Conservation (phyloP, 2,888 invertebrate genomes). For the Sarcophaga variegata region DNA sequence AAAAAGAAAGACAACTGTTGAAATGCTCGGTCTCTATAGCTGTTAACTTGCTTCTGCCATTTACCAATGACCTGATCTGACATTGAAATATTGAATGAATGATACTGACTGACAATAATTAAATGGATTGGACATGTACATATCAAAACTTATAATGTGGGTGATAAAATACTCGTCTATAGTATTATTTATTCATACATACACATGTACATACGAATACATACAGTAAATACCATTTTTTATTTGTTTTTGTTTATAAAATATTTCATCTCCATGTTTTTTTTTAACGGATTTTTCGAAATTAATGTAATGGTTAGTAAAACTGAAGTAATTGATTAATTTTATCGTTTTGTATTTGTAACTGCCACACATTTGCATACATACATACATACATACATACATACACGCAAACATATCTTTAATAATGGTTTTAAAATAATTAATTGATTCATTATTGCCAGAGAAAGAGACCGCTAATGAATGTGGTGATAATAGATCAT, state of each 20-base stretch:
- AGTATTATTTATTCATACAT: neutral
- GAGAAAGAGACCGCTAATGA: neutral
- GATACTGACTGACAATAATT: conserved; percentile 26
- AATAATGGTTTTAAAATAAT: conserved; percentile 12
- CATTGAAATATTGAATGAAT: conserved; percentile 16
- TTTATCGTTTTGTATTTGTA: conserved; percentile 17
- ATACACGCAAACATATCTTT: neutral
- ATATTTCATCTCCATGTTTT: neutral
- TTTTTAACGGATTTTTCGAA: neutral
- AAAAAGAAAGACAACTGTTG: neutral
- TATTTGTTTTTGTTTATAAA: neutral
- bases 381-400: neutral
- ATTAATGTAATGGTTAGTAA: neutral
- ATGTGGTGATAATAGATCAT: neutral
- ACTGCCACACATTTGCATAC: conserved; percentile 3
- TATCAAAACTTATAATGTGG: conserved; percentile 22
- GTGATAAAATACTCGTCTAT: conserved; percentile 19
- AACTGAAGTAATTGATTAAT: conserved; percentile 29
- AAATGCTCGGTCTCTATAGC: neutral
- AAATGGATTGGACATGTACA: conserved; percentile 26
- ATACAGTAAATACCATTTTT: no score
- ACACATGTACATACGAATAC: no score
- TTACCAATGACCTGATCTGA: neutral
- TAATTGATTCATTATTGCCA: conserved; percentile 16
- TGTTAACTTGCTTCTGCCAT: conserved; percentile 8